Percentiles rank a stretch among this genome's conserved stretches.
Evolutionary conservation across 1,140 invertebrate genomes (phyloP).

Genomic region (Drosophila sulfurigaster): DNA sequence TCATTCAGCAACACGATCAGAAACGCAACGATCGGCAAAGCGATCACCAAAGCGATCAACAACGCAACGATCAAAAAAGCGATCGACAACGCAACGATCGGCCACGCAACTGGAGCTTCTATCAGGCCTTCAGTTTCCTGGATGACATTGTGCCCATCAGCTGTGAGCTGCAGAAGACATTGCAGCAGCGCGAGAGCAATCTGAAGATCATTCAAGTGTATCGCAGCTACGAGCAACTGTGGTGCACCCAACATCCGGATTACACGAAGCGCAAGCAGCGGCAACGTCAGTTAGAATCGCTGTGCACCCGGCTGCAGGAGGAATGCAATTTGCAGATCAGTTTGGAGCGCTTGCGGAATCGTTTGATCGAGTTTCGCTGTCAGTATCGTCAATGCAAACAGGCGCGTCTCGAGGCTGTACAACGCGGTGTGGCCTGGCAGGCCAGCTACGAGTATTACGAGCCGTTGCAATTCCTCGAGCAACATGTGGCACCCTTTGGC

Average conservation of each 20-base stretch:
- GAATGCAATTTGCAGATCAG: conserved; percentile 70
- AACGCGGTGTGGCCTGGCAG: conserved; percentile 43
- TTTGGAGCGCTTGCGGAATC: conserved; percentile 66
- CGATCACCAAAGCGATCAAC: too few relatives aligned
- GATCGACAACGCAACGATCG: too few relatives aligned
- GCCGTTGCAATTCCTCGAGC: conserved; percentile 63
- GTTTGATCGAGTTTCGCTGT: conserved; percentile 70
- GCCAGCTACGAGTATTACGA: conserved; percentile 70
- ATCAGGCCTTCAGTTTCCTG: conserved; percentile 68
- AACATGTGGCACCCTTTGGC: conserved; percentile 69
- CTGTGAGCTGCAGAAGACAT: conserved; percentile 57
- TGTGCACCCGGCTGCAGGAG: conserved; percentile 69
- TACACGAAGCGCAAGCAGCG: conserved; percentile 71
- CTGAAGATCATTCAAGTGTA: conserved; percentile 76
- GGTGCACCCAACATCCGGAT: conserved; percentile 72
- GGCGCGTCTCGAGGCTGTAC: conserved; percentile 41
- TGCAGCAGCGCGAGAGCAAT: conserved; percentile 66
- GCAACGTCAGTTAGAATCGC: conserved; percentile 55
- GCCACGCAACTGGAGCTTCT: conserved; percentile 62
- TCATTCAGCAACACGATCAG: too few relatives aligned
- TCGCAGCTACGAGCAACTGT: conserved; percentile 66
- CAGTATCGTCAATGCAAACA: conserved; percentile 73
- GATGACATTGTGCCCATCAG: conserved; percentile 70
- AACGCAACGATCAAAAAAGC: too few relatives aligned
- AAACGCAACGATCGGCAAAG: too few relatives aligned